Evolutionary conservation across 2,797 vertebrate genomes (phyloP).

Genomic region (Gorsachius magnificus): DNA sequence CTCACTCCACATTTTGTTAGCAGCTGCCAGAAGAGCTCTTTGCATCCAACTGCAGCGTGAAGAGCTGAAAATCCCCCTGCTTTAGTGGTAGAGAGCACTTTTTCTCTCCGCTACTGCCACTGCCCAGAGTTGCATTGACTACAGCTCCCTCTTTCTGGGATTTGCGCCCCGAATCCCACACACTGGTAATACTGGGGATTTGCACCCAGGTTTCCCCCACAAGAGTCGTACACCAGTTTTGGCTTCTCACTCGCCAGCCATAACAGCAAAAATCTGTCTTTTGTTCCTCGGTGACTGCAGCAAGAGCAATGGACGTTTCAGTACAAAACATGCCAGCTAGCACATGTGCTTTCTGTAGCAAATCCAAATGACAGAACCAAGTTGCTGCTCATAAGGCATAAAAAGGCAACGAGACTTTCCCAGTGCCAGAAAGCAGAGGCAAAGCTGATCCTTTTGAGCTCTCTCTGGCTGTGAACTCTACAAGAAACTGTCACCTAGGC

Average conservation of each 20-base stretch:
- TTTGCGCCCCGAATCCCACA: neutral
- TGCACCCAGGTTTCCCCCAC: neutral
- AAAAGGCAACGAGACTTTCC: neutral
- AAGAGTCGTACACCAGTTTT: neutral
- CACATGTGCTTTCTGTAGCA: neutral
- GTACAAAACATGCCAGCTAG: neutral
- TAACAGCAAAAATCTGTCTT: neutral
- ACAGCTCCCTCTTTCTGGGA: neutral
- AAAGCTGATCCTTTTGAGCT: neutral
- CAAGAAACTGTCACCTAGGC: neutral
- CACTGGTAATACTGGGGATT: neutral
- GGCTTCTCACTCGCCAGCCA: neutral
- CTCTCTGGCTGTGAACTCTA: neutral
- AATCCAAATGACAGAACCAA: neutral
- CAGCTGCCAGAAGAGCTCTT: neutral
- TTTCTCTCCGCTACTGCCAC: neutral
- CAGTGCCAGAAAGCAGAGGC: neutral
- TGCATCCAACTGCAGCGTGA: rapidly evolving
- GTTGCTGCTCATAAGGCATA: neutral
- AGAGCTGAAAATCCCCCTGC: neutral
- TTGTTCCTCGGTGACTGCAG: neutral
- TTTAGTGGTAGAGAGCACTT: neutral
- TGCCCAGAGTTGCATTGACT: neutral
- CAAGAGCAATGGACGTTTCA: neutral
- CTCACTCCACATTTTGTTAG: neutral